Base-by-base conservation (phyloP, 2,797 vertebrate genomes). In the Tokudaia tokunoshimensis region DNA sequence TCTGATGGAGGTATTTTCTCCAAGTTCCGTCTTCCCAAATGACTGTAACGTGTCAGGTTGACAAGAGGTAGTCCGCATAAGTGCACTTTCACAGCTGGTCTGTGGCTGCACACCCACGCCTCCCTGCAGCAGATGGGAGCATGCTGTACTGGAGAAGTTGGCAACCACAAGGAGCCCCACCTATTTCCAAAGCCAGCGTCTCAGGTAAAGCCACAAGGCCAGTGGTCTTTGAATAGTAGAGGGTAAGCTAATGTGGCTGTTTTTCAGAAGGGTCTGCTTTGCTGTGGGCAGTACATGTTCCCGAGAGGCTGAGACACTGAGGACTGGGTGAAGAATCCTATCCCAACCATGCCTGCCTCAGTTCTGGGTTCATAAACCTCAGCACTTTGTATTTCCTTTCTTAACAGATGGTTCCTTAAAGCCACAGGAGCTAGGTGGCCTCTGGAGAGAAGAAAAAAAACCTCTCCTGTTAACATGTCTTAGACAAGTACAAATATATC, bases 41-140 rank as follows among this genome's bases (percentile, higher is more conserved):
- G 7, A 50, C 44, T 34, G 65, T 67, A 34, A 61, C 44, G 14
- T 24, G 41, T 22, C 82, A 50, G 3, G 82, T 31, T 65, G 82
- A 47, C 82, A 84, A 8, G 14, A 29, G 17, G 59, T 63, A 11
- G 10, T 44, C 59, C n/a, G 19, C 29, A 47, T 34, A 47, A 22
- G 98, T 88, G 89, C 19, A n/a, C 82, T 97, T 97, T 97, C 95
- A 96, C 97, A 98, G 10, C n/a, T 22, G 37, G 47, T 37, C 34
- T 76, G 37, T 76, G 72, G 55, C 86, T 34, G 22, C 26, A n/a
- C 26, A 47, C 55, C 72, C 4, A 3, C 50, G 0, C 0, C 41
- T 63, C 55, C 11, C 52, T 19, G 24, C 52, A 17, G 0, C 44
- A 24, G 19, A 41, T 6, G 12, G 31, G 84, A 11, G n/a, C 52